Base-by-base conservation (phyloP, 2,888 invertebrate species). In the Dicyrtomina minuta region DNA sequence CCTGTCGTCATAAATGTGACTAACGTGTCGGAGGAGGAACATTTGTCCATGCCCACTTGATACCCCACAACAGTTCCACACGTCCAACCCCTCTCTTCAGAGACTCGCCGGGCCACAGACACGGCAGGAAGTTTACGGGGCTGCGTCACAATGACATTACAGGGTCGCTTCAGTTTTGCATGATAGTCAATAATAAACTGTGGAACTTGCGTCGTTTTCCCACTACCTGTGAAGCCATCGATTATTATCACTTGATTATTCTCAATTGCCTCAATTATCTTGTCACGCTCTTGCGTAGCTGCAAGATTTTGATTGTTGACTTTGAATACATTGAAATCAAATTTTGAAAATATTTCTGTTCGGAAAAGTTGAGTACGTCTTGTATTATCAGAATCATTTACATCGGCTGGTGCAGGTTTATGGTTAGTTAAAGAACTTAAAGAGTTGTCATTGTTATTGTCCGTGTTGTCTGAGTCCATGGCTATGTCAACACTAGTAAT, bases 51-150 rank as follows among this genome's bases (percentile, higher is more conserved):
- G 17, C 89, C 90, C 71, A 93, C 89, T 88, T 95, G 92, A 82
- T 91, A 96, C 1, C 96, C 96, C 79, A 95, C 92, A 55, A 96
- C 81, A 0, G 88, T 87, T 1, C 95, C 93, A 8, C 91, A 79
- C 66, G 87, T 84, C 93, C 95, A 96, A 1, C 87, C 86, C 69
- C 95, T 84, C 81, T 96, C 96, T n/a, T 87, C 83, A 72, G 91
- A 89, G 1, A 97, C 95, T 75, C 95, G 85, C 75, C 86, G 87
- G 0, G 96, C 91, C 67, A 97, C 90, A 77, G 92, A 93, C 64
- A 92, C 89, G 15, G 97, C 96, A 6, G 96, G 96, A 77, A 97
- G 93, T 79, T 92, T 87, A 66, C 97, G 86, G 0, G 97, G 97
- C 81, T 97, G 96, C 0, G 97, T 97, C 0, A 96, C 93, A 59